A percentile compares a stretch with the other conserved stretches of the same genome.
These are phyloP conservation scores for Acrossocheilus wenchowensis DNA, from an alignment of 2,797 vertebrate genomes.

Conservation along the genomic window DNA sequence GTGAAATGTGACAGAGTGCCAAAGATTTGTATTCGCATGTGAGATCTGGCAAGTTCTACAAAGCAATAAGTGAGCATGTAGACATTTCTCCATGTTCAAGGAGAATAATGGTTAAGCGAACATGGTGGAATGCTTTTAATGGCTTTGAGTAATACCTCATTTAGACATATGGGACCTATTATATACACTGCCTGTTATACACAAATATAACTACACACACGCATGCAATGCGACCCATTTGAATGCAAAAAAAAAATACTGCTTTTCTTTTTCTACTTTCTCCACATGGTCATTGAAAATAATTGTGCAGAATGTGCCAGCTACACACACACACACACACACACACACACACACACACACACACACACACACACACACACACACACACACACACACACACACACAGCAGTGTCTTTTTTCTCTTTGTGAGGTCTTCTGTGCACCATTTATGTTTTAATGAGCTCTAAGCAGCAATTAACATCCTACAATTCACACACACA, in stretches of 20 bases:
- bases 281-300: constrained; percentile 22
- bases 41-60: neutral
- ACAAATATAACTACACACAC: constrained; percentile 26
- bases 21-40: neutral
- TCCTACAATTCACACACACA: neutral
- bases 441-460: constrained; percentile 14
- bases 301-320: constrained; percentile 15
- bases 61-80: neutral
- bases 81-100: neutral
- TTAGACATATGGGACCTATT: constrained; percentile 74
- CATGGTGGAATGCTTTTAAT: constrained; percentile 52
- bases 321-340: constrained; percentile 7
- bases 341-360: neutral
- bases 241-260: neutral
- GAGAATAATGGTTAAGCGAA: constrained; percentile 35
- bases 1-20: neutral
- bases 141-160: constrained; percentile 52
- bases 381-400: constrained; percentile 5
- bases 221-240: constrained; percentile 36
- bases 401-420: neutral
- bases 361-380: neutral
- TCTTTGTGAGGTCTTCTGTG: constrained; percentile 27
- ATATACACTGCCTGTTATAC: constrained; percentile 65
- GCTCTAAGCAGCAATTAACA: constrained; percentile 27
- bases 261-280: constrained; percentile 4